These are phyloP conservation scores for Neelides folsomi DNA, from an alignment of 2,888 invertebrate genomes.

Conservation along the genomic window DNA sequence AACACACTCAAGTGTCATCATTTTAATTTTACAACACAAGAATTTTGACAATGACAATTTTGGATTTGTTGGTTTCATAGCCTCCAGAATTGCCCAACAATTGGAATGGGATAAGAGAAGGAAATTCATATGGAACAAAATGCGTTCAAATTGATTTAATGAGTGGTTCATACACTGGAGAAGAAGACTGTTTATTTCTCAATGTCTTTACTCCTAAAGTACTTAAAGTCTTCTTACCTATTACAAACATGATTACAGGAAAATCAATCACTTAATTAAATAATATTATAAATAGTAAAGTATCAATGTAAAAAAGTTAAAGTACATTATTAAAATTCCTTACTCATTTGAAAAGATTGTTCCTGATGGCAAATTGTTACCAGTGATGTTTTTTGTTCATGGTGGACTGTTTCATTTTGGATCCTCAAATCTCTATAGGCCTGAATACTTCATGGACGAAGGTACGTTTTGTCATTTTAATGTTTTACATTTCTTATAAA, in stretches of 20 bases:
- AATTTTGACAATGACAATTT: too few relatives aligned
- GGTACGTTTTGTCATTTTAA: slow-evolving; percentile 11
- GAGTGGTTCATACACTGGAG: slow-evolving; percentile 7
- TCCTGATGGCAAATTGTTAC: slow-evolving; percentile 12
- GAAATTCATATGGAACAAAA: slow-evolving; percentile 10
- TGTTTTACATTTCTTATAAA: too few relatives aligned
- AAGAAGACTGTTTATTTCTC: slow-evolving; percentile 24
- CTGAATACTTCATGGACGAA: slow-evolving; percentile 26
- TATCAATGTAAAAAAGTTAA: neutral
- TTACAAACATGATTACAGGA: too few relatives aligned
- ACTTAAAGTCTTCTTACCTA: slow-evolving; percentile 2
- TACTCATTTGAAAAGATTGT: neutral
- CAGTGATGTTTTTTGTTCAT: slow-evolving; percentile 35
- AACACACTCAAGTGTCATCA: too few relatives aligned
- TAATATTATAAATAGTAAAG: too few relatives aligned
- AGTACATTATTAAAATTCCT: neutral
- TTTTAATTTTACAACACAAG: too few relatives aligned
- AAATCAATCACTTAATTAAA: too few relatives aligned
- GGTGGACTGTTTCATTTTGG: slow-evolving; percentile 30
- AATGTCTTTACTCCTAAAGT: slow-evolving; percentile 21
- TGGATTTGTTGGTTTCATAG: slow-evolving; percentile 9
- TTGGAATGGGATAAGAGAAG: slow-evolving; percentile 21
- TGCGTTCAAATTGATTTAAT: slow-evolving; percentile 13
- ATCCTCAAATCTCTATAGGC: slow-evolving; percentile 23
- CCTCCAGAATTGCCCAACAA: slow-evolving; percentile 14